Base-by-base conservation (phyloP, 1,140 invertebrate species). In the Melitaea cinxia region DNA sequence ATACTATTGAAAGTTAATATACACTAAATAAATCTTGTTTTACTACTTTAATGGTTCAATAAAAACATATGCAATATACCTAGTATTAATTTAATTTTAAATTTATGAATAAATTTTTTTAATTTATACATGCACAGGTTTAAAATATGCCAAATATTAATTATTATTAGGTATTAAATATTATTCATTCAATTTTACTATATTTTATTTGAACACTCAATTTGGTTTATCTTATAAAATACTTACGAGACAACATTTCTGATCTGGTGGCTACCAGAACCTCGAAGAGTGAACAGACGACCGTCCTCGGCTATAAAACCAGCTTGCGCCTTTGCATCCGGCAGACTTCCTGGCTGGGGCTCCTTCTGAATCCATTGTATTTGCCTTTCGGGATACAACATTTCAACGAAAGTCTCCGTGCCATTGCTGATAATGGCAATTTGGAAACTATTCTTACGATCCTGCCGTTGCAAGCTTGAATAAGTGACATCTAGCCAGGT, bases 351-450 rank as follows among this genome's bases (percentile, higher is more conserved):
- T 68, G 94, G 93, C 30, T 93, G 93, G 3, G 92, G 92, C 59
- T 93, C 93, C 42, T 95, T 95, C 84, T 96, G 95, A 39, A 98
- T 94, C 98, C 98, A 99, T 80, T 97, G 95, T 37, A 99, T 95
- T 0, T 97, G 97, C 72, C 94, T 92, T 66, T 96, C 94, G 1
- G 96, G 94, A 85, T 99, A 99, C 35, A 98, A 87, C 72, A 98
- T 94, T 75, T 97, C 94, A 0, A 94, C 95, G 80, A 95, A 99
- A 7, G 95, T 96, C 54, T 97, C 94, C 0, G 92, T 92, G 0
- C 96, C 96, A 80, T 97, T 94, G n/a, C 94, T 95, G 2, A 95
- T 95, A 33, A 99, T 92, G 0, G 95, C 95, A 10, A 96, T 93
- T 94, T 98, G 97, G 87, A 95, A 98, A 35, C 92, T 94, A 77